Conservation (phyloP, 37 sponge, comb jelly and placozoan genomes). For the Diacarnus erythraeanus region DNA sequence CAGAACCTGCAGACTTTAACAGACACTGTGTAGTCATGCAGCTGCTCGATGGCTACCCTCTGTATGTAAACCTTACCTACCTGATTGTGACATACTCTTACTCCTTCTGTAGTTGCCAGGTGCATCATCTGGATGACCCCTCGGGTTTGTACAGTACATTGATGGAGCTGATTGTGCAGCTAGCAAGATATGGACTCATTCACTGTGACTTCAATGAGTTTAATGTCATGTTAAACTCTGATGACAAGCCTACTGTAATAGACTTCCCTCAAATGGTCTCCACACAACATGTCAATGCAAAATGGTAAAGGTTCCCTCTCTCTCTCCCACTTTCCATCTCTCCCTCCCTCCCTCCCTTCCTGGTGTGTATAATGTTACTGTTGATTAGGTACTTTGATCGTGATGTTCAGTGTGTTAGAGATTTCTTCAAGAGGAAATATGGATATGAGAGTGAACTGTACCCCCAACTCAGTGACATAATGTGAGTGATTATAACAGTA, state of each 20-base stretch:
- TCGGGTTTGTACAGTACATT: constrained; percentile 47
- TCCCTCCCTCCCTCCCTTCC: too few relatives aligned
- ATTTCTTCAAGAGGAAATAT: constrained; percentile 86
- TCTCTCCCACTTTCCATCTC: too few relatives aligned
- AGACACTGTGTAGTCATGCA: constrained; percentile 98
- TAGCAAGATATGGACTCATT: constrained; percentile 87
- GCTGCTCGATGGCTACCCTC: constrained; percentile 88
- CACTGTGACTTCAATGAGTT: constrained; percentile 99
- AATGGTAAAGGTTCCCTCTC: too few relatives aligned
- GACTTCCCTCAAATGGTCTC: constrained; percentile 99
- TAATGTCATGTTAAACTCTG: constrained; percentile 85
- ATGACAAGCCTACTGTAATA: constrained; percentile 85
- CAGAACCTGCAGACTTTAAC: constrained; percentile 89
- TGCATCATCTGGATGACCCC: constrained; percentile 64
- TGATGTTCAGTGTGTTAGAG: constrained; percentile 92
- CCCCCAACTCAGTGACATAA: constrained; percentile 57
- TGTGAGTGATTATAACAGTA: constrained; percentile 28
- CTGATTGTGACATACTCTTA: neutral
- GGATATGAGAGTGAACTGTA: constrained; percentile 65
- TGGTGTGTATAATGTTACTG: too few relatives aligned
- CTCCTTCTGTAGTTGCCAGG: constrained; percentile 57
- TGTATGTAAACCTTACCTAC: constrained; percentile 55
- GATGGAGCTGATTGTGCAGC: constrained; percentile 81
- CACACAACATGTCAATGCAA: constrained; percentile 88
- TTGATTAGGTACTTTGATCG: constrained; percentile 97